Evolutionary conservation across 1,140 invertebrate species (phyloP), one percentile per base, ranked within the genome.

Genomic region (Bombyx mandarina): DNA sequence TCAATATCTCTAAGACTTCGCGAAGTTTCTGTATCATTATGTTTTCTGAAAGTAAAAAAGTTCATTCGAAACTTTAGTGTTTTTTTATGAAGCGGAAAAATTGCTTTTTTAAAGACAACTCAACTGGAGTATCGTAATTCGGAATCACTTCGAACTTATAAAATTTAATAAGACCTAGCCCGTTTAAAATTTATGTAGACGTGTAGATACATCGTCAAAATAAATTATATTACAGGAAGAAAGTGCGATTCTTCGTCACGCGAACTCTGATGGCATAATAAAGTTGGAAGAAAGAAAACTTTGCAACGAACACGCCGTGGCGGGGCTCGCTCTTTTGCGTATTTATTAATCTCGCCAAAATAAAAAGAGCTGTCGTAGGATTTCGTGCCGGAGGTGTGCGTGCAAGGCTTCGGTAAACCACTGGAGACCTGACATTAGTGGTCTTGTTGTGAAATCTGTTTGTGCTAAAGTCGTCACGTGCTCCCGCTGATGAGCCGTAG

Each of bases 241-340:
- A 62, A 81, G 77, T 75, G 75, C 67, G 69, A 79, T 73, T 78
- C 71, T 75, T 66, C 75, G 77, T 85, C 79, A 82, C 73, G 77
- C 74, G 75, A 82, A 76, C 75, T 80, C 78, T 82, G 82, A 82
- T 81, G 78, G 75, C 61, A 62, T 81, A 85, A 82, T 82, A 82
- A 85, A 85, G 77, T 85, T 82, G 75, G 69, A 63, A 73, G 73
- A 85, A 84, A 82, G 78, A 81, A 81, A 85, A 82, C 73, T 82
- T 82, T 78, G 71, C 69, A 75, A 18, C 47, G 46, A 56, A 46
- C 43, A 59, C 68, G 58, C 55, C 53, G 57, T 60, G 63, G 64
- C 62, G 26, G 26, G 26, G 26, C 26, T 64, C 65, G 73, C 75
- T 82, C 73, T 75, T 82, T 85, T 82, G 79, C 78, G 79, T 85